Evolutionary conservation across 2,113 vertebrate genomes (phyloP), one percentile per base, ranked within the genome.

Genomic region (Junco hyemalis): DNA sequence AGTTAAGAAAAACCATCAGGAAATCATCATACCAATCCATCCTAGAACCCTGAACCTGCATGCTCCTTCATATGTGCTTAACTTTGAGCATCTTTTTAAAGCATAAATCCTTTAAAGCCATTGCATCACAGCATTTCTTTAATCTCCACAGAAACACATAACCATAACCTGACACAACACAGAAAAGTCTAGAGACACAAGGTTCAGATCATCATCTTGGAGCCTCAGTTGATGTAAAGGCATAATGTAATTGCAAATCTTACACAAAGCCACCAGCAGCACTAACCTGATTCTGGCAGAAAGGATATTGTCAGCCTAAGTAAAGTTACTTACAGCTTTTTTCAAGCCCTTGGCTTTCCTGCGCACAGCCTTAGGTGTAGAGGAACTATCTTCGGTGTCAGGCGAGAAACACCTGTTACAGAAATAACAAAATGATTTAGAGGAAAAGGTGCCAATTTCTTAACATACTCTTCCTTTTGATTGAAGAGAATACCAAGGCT

Each of bases 321-420:
- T 24, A 63, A 35, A 26, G 16, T 36, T 95, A 98, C 98, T 96
- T 97, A 98, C 98, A 94, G 96, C 86, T 78, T 95, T 64, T n/a
- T 77, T 96, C 51, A 97, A 29, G 38, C 45, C 79, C 57, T 96
- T 97, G 19, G 66, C 6, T 88, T 86, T 96, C 92, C 92, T 86
- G 61, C 94, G 84, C 44, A 81, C 59, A 1, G 79, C 48, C 82
- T 82, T 97, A 81, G 95, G 92, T 19, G 88, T 63, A 59, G 90
- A 81, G 64, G 92, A 45, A 14, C 80, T 91, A 90, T 96, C 88
- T 63, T 96, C 78, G 18, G 68, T 93, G 61, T 88, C 23, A 31
- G 96, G 94, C 35, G 96, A 91, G 63, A 90, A 28, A 96, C 94
- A 97, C 97, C 98, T 98, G 92, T 12, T 45, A 88, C 7, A 56